Conservation (phyloP, 2,113 vertebrate species). For the Prionailurus viverrinus region DNA sequence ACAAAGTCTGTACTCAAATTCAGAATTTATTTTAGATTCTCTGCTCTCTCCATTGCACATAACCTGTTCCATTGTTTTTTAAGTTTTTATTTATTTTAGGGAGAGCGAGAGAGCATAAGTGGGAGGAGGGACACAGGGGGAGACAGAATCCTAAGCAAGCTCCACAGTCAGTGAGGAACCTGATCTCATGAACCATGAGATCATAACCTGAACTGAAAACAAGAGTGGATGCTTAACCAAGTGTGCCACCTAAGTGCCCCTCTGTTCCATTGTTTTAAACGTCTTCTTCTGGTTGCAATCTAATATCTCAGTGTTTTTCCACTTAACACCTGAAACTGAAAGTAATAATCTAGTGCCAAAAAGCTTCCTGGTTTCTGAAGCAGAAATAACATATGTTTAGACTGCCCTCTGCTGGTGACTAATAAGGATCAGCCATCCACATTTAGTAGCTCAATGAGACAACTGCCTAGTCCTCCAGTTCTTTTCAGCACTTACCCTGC, state of each 20-base stretch:
- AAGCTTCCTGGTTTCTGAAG: constrained; percentile 26
- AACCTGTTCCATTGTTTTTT: neutral
- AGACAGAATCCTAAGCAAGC: too few relatives aligned
- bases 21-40: constrained; percentile 11
- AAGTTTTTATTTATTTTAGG: too few relatives aligned
- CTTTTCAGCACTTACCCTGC: neutral
- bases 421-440: neutral
- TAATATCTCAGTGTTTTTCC: constrained; percentile 39
- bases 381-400: constrained; percentile 35
- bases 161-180: too few relatives aligned
- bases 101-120: too few relatives aligned
- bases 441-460: neutral
- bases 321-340: constrained; percentile 27
- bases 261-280: neutral
- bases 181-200: too few relatives aligned
- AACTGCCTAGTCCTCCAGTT: neutral
- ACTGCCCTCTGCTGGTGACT: constrained; percentile 76
- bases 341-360: neutral
- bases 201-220: too few relatives aligned
- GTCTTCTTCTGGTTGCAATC: neutral
- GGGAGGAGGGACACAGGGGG: too few relatives aligned
- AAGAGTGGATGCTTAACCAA: too few relatives aligned
- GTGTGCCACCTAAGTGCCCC: too few relatives aligned
- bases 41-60: neutral
- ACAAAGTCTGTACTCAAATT: neutral